phyloP scores from a whole-genome alignment of 53 echinoderm and acorn worm species.

The Glandiceps talaboti region DNA sequence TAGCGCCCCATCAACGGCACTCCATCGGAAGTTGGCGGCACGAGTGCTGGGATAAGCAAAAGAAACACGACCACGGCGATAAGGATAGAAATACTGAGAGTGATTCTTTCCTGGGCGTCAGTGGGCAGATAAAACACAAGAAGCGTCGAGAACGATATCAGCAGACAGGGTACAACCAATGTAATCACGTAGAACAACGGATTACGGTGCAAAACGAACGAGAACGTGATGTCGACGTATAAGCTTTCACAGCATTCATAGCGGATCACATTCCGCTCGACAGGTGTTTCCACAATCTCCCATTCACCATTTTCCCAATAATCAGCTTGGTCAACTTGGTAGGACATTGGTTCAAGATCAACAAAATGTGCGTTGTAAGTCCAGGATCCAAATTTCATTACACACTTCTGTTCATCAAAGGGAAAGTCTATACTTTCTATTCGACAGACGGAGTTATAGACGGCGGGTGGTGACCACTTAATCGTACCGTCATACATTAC shows the following conservation, averaged over 20 bases:
- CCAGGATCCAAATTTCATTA: conserved; percentile 94
- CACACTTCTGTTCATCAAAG: conserved; percentile 84
- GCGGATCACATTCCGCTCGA: conserved; percentile 42
- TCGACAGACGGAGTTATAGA: conserved; percentile 66
- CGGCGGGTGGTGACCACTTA: conserved; percentile 76
- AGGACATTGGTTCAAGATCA: conserved; percentile 47
- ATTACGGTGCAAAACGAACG: conserved; percentile 59
- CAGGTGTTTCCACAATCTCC: conserved; percentile 75
- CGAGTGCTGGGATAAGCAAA: conserved; percentile 63
- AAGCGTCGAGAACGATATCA: conserved; percentile 71
- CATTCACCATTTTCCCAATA: conserved; percentile 89
- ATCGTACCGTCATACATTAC: conserved; percentile 66
- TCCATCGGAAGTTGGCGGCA: conserved; percentile 77
- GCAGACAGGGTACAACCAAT: conserved; percentile 73
- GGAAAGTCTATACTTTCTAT: conserved; percentile 91
- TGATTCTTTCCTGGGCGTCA: conserved; percentile 90
- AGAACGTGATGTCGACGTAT: conserved; percentile 64
- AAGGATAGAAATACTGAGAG: conserved; percentile 78
- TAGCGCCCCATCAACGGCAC: conserved; percentile 86
- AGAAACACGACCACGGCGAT: conserved; percentile 89
- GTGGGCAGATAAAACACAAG: conserved; percentile 77
- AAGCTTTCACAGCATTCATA: conserved; percentile 74
- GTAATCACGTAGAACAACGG: conserved; percentile 86
- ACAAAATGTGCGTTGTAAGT: conserved; percentile 60
- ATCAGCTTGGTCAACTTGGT: conserved; percentile 61